Percentiles rank a stretch among this genome's conserved stretches.
Conservation (phyloP, 2,888 invertebrate species). For the Malacosoma neustria region DNA sequence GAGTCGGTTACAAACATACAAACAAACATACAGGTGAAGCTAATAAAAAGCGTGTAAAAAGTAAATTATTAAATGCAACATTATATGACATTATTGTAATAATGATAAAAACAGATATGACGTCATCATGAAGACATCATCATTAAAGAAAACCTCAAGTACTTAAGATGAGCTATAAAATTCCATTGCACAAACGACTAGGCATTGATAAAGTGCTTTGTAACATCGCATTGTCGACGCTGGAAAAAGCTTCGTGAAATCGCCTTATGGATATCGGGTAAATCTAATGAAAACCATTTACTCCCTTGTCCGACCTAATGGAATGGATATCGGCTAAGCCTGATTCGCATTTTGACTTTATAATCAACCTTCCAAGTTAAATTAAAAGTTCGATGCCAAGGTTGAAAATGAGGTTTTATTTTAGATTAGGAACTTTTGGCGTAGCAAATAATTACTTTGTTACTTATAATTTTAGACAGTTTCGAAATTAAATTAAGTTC, state of each 20-base stretch:
- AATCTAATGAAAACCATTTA: slow-evolving; percentile 29
- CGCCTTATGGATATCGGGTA: slow-evolving; percentile 5
- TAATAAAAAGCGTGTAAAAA: too few relatives aligned
- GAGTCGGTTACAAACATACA: too few relatives aligned
- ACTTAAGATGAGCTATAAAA: not conserved
- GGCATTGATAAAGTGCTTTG: not conserved
- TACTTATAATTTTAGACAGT: too few relatives aligned
- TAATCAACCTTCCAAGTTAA: slow-evolving; percentile 13
- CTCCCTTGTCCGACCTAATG: slow-evolving; percentile 24
- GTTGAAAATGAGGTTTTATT: not conserved
- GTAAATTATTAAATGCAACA: too few relatives aligned
- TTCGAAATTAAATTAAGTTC: too few relatives aligned
- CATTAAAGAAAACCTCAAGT: too few relatives aligned
- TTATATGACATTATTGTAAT: too few relatives aligned
- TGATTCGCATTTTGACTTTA: slow-evolving; percentile 17
- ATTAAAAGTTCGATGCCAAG: slow-evolving; percentile 6
- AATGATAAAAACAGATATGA: too few relatives aligned
- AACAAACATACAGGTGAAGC: too few relatives aligned
- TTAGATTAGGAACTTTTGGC: too few relatives aligned
- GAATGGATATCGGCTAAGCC: slow-evolving; percentile 23
- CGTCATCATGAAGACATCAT: too few relatives aligned
- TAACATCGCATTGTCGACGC: not conserved
- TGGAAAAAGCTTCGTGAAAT: not conserved
- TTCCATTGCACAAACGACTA: not conserved
- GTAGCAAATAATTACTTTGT: too few relatives aligned